phyloP scores from a whole-genome alignment of 2,797 vertebrate genomes.

The Sphenodon punctatus region DNA sequence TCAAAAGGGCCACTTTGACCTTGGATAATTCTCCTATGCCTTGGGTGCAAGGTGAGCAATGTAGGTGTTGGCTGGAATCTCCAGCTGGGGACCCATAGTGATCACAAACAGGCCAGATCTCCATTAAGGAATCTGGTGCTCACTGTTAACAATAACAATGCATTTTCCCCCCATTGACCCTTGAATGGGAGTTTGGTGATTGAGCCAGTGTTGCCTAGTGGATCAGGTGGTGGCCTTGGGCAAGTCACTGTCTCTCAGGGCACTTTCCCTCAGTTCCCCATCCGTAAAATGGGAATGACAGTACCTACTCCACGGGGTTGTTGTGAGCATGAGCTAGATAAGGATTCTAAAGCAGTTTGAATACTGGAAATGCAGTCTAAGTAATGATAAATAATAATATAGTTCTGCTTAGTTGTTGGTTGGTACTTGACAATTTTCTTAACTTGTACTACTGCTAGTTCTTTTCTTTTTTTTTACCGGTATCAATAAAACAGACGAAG shows the following conservation, averaged over 20 bases:
- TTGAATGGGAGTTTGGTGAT: background rate
- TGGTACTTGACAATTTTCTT: conserved; percentile 16
- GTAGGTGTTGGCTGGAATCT: accelerated
- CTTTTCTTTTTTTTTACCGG: background rate
- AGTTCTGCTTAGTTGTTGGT: background rate
- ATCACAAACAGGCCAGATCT: background rate
- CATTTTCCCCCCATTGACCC: background rate
- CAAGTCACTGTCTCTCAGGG: too few relatives aligned
- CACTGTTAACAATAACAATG: background rate
- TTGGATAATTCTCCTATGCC: background rate
- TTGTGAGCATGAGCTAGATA: too few relatives aligned
- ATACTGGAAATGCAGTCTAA: too few relatives aligned
- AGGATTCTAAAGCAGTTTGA: too few relatives aligned
- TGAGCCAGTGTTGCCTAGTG: too few relatives aligned
- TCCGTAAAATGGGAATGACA: too few relatives aligned
- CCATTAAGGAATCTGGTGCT: background rate
- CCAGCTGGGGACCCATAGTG: background rate
- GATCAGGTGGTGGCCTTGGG: too few relatives aligned
- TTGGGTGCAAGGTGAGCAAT: background rate
- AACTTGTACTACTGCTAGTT: background rate
- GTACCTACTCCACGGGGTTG: too few relatives aligned
- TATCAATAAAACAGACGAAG: conserved; percentile 20
- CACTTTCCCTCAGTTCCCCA: too few relatives aligned
- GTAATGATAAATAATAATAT: too few relatives aligned
- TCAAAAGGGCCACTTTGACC: background rate